Evolutionary conservation across 2,888 invertebrate species (phyloP), one percentile per base, ranked within the genome.

Genomic region (Diplazon laetatorius): DNA sequence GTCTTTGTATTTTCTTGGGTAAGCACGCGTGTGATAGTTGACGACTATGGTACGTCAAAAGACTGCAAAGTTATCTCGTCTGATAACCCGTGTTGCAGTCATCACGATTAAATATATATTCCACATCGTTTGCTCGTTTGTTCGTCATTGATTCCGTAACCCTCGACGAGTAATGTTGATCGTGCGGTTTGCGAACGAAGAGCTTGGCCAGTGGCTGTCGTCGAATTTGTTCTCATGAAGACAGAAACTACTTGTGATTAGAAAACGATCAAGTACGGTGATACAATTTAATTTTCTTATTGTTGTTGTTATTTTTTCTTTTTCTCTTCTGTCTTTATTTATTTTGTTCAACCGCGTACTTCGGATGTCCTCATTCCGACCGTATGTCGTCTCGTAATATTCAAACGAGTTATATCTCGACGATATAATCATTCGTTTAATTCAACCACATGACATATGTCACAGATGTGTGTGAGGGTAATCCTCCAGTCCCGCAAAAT

Each of bases 11-110:
- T 65, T 69, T 9, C 18, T 57, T 46, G 25, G 3, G 6, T 5
- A 14, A 12, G 9, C 12, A 68, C 44, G 37, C 59, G 60, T 20
- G 59, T 59, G 30, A 30, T 2, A 50, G 60, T 66, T 10, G 37
- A n/a, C 14, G 48, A 50, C 16, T 30, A 50, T 22, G 39, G 42
- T 71, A 55, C 74, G 77, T 72, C 77, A 77, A 30, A 62, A n/a
- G n/a, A n/a, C 25, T 55, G 50, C 68, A 73, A 46, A 77, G 77
- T 80, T 70, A 73, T 80, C 76, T 42, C 20, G 16, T 25, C 44
- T 22, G 80, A 80, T 80, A 80, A 80, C 80, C 80, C 72, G n/a
- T 6, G 42, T 18, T n/a, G 18, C 16, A 16, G 30, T 65, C 22
- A 10, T 52, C 52, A 62, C 10, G 50, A 71, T 46, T 59, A 48